phyloP scores from a whole-genome alignment of 2,888 invertebrate genomes.

The Archaeoteleia sp. region DNA sequence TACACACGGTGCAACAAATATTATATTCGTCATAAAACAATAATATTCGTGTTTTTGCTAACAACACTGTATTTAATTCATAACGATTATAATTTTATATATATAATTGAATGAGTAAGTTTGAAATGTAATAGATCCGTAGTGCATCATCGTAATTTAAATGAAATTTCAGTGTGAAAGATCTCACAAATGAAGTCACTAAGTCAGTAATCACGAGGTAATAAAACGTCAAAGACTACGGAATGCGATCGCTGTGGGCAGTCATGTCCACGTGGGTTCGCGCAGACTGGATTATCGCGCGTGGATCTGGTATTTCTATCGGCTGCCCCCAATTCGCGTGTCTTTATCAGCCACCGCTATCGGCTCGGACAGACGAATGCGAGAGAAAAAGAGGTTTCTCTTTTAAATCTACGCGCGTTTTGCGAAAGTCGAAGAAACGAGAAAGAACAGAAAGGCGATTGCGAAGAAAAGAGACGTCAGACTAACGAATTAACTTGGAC shows the following conservation, averaged over 20 bases:
- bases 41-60: no score
- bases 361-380: neutral
- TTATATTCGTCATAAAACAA: no score
- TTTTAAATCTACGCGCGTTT: neutral
- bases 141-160: no score
- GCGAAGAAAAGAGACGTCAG: conserved; percentile 7
- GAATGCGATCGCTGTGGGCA: conserved; percentile 36
- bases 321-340: conserved; percentile 6
- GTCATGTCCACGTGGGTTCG: conserved; percentile 16
- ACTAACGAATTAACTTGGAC: conserved; percentile 31
- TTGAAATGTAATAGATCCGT: no score
- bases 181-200: conserved; percentile 40
- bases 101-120: no score
- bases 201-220: conserved; percentile 30
- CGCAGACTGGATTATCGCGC: conserved; percentile 18
- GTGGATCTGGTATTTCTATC: conserved; percentile 13
- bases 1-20: no score
- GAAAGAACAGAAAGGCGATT: conserved; percentile 11
- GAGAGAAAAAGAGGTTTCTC: no score
- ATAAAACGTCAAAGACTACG: conserved; percentile 25
- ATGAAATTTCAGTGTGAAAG: conserved; percentile 23
- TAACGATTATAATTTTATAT: no score
- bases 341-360: neutral
- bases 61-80: no score
- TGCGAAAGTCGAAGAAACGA: neutral